Percentiles rank a stretch among this genome's conserved stretches.
These are phyloP conservation scores for Galagoides demidoff DNA, from an alignment of 2,797 vertebrate species.

Conservation along the genomic window DNA sequence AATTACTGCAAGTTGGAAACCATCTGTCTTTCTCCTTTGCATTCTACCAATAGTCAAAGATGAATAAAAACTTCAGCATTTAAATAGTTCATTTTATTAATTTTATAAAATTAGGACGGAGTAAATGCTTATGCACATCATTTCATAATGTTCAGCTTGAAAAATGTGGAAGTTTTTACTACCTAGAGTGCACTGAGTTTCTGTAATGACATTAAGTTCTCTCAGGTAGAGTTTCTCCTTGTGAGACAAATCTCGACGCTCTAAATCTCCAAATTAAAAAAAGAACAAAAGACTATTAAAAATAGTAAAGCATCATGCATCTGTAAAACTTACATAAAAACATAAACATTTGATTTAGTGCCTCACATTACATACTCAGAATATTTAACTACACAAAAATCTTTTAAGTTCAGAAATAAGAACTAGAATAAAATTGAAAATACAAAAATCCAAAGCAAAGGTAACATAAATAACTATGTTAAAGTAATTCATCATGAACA, in stretches of 20 bases:
- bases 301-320: not conserved
- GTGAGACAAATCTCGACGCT: slow-evolving; percentile 97
- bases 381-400: not conserved
- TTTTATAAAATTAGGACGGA: not conserved
- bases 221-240: slow-evolving; percentile 99
- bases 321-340: slow-evolving; percentile 8
- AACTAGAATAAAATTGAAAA: slow-evolving; percentile 10
- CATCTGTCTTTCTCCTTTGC: not conserved
- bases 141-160: not conserved
- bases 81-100: not conserved
- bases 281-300: slow-evolving; percentile 61
- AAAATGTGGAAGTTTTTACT: slow-evolving; percentile 64
- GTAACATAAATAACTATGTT: not conserved
- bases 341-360: slow-evolving; percentile 29
- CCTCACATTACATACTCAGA: not conserved
- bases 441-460: not conserved
- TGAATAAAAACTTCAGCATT: not conserved
- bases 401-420: not conserved
- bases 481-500: fast-evolving
- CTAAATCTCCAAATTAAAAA: slow-evolving; percentile 92
- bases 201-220: slow-evolving; percentile 98
- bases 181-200: slow-evolving; percentile 99
- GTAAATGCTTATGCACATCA: no score
- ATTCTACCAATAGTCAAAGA: not conserved
- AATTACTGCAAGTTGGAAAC: not conserved